Conservation (phyloP, 2,113 vertebrate genomes). For the Casuarius casuarius region DNA sequence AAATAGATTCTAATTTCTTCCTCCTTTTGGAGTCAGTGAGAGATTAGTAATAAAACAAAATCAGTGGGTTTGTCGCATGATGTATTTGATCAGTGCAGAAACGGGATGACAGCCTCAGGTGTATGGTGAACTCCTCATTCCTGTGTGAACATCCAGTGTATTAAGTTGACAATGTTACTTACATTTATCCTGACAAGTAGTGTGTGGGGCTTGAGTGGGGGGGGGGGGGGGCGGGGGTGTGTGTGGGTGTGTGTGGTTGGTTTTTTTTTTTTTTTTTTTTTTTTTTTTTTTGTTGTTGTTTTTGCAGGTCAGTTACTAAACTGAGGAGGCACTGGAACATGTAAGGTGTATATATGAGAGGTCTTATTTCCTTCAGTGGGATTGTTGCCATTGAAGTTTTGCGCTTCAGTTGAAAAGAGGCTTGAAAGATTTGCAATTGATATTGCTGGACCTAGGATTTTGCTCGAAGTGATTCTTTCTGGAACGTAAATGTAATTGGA, state of each 20-base stretch:
- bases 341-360: neutral
- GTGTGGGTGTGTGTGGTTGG: too few species aligned
- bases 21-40: conserved; percentile 14
- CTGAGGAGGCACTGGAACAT: neutral
- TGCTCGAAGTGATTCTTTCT: neutral
- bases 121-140: neutral
- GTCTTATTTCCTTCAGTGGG: neutral
- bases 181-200: neutral
- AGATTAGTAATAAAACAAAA: conserved; percentile 50
- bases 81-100: neutral
- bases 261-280: too few species aligned
- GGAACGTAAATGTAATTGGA: neutral
- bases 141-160: neutral
- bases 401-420: neutral
- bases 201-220: too few species aligned
- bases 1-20: conserved; percentile 10
- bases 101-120: neutral
- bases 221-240: too few species aligned
- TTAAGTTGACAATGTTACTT: neutral
- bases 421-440: neutral
- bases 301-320: neutral
- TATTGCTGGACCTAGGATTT: neutral
- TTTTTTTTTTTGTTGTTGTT: neutral
- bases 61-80: conserved; percentile 4
- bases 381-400: neutral